A percentile compares a stretch with the other conserved stretches of the same genome.
Conservation (phyloP, 2,113 vertebrate genomes). For the Caranx ignobilis region DNA sequence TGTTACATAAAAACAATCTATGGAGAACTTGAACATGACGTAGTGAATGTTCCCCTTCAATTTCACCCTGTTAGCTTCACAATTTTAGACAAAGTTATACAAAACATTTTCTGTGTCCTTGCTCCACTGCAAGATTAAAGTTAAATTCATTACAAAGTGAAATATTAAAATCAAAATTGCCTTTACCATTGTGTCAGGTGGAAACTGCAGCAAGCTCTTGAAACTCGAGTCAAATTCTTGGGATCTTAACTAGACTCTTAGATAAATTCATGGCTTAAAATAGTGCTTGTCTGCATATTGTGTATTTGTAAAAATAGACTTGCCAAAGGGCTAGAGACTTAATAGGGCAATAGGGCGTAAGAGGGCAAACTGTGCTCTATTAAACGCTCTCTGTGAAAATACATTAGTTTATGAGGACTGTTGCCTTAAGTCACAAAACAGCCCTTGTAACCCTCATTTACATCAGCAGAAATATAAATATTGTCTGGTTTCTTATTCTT, state of each 20-base stretch:
- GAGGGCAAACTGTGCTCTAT: neutral
- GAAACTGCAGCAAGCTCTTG: neutral
- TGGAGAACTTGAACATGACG: neutral
- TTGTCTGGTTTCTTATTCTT: conserved; percentile 1
- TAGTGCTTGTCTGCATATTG: neutral
- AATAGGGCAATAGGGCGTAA: no score
- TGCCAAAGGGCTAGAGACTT: neutral
- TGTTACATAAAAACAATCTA: neutral
- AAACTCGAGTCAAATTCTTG: neutral
- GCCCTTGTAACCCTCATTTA: neutral
- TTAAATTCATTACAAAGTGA: neutral
- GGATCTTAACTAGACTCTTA: neutral
- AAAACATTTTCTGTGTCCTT: neutral
- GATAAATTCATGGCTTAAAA: conserved; percentile 6
- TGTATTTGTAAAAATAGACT: neutral
- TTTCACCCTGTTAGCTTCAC: neutral
- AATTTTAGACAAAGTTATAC: neutral
- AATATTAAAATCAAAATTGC: neutral
- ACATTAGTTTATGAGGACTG: neutral
- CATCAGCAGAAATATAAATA: neutral
- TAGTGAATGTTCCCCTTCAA: neutral
- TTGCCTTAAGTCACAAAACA: neutral
- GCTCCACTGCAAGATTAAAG: neutral
- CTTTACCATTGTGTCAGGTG: neutral
- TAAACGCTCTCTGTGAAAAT: neutral